Conservation (phyloP, 2,113 vertebrate species). For the Psilopsiagon aymara region DNA sequence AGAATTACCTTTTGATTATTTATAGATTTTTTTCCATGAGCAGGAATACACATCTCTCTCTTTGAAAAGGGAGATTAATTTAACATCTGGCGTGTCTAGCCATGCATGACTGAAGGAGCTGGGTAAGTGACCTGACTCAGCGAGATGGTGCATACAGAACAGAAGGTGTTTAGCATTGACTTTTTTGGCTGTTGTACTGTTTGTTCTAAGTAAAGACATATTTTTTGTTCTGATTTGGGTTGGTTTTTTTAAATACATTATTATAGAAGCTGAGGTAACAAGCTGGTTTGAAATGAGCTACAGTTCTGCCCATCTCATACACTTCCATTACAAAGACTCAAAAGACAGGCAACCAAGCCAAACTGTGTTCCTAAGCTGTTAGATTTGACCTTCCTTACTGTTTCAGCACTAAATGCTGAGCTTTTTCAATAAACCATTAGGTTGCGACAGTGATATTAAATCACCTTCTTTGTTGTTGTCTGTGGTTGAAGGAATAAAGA, state of each 20-base stretch:
- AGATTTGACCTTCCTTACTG: not conserved
- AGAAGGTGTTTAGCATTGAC: not conserved
- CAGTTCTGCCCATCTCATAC: not conserved
- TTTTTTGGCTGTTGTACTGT: not conserved
- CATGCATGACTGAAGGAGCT: not conserved
- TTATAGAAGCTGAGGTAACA: not conserved
- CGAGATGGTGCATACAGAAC: not conserved
- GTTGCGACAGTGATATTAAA: not conserved
- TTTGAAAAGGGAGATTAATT: not conserved
- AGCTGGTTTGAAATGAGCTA: not conserved
- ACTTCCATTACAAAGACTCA: not conserved
- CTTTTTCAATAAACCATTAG: not conserved
- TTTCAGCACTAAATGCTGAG: not conserved
- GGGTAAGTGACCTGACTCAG: not conserved
- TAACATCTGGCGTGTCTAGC: not conserved
- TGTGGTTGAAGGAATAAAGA: not conserved
- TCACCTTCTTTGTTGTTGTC: not conserved
- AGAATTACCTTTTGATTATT: conserved; percentile 3
- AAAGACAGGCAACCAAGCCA: not conserved
- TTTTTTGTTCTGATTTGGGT: not conserved
- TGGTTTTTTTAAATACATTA: not conserved
- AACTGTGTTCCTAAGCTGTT: not conserved
- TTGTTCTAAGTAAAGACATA: not conserved
- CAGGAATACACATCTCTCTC: not conserved
- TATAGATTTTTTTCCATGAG: not conserved